Conservation (phyloP, 2,888 invertebrate species). For the Hofmannophila pseudospretella region DNA sequence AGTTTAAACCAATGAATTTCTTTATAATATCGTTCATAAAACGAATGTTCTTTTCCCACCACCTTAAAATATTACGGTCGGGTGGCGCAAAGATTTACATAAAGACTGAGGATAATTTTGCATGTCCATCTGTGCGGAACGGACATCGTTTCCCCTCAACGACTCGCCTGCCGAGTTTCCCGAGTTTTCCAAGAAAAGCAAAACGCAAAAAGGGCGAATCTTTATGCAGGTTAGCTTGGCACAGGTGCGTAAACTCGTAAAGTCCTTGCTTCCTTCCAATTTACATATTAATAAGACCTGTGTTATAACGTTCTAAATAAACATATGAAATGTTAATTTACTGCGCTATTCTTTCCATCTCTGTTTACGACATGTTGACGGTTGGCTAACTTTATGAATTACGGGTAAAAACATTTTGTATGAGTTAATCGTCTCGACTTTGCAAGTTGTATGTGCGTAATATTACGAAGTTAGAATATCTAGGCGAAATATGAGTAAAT, state of each 20-base stretch:
- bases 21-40: not conserved
- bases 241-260: constrained; percentile 36
- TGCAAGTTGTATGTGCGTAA: too few relatives aligned
- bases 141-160: constrained; percentile 27
- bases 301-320: constrained; percentile 17
- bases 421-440: too few relatives aligned
- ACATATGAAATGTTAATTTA: constrained; percentile 6
- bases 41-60: not conserved
- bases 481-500: too few relatives aligned
- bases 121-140: constrained; percentile 29
- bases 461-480: too few relatives aligned
- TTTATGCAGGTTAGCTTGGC: constrained; percentile 29
- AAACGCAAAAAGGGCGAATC: constrained; percentile 28
- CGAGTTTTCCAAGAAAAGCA: constrained; percentile 20
- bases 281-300: constrained; percentile 40
- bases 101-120: constrained; percentile 26
- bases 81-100: constrained; percentile 13
- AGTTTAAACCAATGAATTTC: too few relatives aligned
- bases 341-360: constrained; percentile 1
- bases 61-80: constrained; percentile 4
- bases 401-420: too few relatives aligned
- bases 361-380: not conserved
- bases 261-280: constrained; percentile 25
- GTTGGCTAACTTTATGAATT: not conserved
- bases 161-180: constrained; percentile 16